Evolutionary conservation across 2,797 vertebrate genomes (phyloP).

Genomic region (Hafferia zeledoni): DNA sequence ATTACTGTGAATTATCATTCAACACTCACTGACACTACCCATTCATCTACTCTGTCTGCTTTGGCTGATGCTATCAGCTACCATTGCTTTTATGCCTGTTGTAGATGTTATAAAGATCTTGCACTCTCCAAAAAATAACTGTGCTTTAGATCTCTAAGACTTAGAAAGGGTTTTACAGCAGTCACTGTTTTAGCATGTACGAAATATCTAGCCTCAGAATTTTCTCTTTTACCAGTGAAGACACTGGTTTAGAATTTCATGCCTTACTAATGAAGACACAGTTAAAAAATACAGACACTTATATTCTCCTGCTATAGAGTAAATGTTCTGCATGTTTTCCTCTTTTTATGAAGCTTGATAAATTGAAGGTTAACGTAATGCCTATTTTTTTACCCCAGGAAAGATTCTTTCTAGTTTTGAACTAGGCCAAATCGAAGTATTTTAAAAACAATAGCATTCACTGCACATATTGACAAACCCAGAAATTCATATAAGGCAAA

Average conservation of each 20-base stretch:
- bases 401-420: not conserved
- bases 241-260: not conserved
- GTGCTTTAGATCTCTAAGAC: not conserved
- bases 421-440: not conserved
- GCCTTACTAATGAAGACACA: not conserved
- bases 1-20: not conserved
- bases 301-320: not conserved
- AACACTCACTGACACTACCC: not conserved
- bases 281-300: not conserved
- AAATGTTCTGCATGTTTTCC: not conserved
- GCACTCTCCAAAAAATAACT: not conserved
- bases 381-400: not conserved
- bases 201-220: not conserved
- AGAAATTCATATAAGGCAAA: not conserved
- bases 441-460: not conserved
- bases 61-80: not conserved
- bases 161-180: not conserved
- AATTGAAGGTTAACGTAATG: not conserved
- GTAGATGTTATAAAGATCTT: not conserved
- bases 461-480: not conserved
- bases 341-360: not conserved
- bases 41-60: not conserved
- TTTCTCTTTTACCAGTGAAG: not conserved
- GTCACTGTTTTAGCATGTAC: not conserved
- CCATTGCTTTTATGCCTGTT: not conserved